Percentiles rank a stretch among this genome's conserved stretches.
Conservation (phyloP, 2,888 invertebrate species). For the Cryptocephalus moraei region DNA sequence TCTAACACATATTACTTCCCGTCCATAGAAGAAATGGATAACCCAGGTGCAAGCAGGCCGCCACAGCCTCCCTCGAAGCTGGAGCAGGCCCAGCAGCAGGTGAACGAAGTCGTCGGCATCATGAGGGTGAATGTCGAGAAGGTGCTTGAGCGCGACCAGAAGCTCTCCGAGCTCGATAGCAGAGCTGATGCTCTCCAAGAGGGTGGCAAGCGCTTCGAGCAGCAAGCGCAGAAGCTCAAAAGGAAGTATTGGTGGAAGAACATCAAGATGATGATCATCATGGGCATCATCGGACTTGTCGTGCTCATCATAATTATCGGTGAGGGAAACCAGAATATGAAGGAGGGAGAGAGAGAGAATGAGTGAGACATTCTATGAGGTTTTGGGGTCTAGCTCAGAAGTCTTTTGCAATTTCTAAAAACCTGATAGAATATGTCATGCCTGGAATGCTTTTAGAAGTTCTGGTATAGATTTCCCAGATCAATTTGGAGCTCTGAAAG, state of each 20-base stretch:
- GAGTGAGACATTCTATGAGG: too few relatives aligned
- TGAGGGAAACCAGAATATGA: conserved; percentile 47
- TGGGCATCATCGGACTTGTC: conserved; percentile 73
- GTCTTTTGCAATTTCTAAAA: too few relatives aligned
- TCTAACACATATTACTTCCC: conserved; percentile 13
- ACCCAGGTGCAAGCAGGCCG: conserved; percentile 21
- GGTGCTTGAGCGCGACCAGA: conserved; percentile 90
- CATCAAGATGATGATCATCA: conserved; percentile 91
- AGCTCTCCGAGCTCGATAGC: conserved; percentile 88
- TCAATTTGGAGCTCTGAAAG: too few relatives aligned
- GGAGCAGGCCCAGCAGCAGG: conserved; percentile 37
- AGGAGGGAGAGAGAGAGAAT: too few relatives aligned
- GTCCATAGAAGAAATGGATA: conserved; percentile 12
- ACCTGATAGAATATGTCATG: too few relatives aligned
- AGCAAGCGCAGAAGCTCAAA: conserved; percentile 93
- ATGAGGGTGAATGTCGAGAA: conserved; percentile 96
- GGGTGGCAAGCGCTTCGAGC: conserved; percentile 93
- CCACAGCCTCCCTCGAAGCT: conserved; percentile 21
- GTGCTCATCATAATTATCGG: conserved; percentile 81
- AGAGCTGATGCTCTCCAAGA: conserved; percentile 91
- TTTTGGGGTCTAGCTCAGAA: too few relatives aligned
- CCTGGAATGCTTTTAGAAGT: too few relatives aligned
- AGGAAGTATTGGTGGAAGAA: conserved; percentile 98
- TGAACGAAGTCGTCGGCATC: conserved; percentile 73
- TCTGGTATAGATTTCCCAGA: too few relatives aligned